phyloP scores from a whole-genome alignment of 1,140 invertebrate species.

The Bombus pascuorum region DNA sequence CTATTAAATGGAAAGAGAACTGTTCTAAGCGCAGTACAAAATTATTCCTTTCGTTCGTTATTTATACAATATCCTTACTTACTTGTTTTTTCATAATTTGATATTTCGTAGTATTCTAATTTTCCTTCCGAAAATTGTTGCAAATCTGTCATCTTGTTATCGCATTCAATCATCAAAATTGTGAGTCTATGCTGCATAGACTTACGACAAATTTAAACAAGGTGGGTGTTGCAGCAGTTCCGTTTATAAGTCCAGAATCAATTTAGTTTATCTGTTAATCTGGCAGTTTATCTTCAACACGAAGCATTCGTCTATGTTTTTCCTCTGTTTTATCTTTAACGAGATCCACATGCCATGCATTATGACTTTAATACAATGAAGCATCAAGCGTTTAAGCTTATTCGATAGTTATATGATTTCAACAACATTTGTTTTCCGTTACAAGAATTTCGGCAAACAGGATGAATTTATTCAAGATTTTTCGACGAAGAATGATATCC shows the following conservation, averaged over 20 bases:
- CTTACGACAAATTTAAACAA: constrained; percentile 48
- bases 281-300: constrained; percentile 56
- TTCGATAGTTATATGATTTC: background rate
- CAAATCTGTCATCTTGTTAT: background rate
- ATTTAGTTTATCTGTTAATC: constrained; percentile 51
- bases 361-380: constrained; percentile 11
- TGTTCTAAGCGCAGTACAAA: too few relatives aligned
- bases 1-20: too few relatives aligned
- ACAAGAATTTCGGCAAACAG: background rate
- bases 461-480: background rate
- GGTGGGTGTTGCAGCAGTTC: constrained; percentile 13
- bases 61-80: background rate
- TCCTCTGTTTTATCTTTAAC: constrained; percentile 55
- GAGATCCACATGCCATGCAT: constrained; percentile 47
- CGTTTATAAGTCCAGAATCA: constrained; percentile 31
- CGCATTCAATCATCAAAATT: too few relatives aligned
- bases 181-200: background rate
- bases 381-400: background rate
- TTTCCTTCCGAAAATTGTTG: background rate
- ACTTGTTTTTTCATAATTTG: too few relatives aligned
- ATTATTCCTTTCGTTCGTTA: too few relatives aligned
- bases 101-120: background rate
- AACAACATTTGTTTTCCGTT: background rate
- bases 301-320: constrained; percentile 40
- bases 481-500: background rate